Evolutionary conservation across 2,113 vertebrate genomes (phyloP).

Genomic region (Myotis davidii): DNA sequence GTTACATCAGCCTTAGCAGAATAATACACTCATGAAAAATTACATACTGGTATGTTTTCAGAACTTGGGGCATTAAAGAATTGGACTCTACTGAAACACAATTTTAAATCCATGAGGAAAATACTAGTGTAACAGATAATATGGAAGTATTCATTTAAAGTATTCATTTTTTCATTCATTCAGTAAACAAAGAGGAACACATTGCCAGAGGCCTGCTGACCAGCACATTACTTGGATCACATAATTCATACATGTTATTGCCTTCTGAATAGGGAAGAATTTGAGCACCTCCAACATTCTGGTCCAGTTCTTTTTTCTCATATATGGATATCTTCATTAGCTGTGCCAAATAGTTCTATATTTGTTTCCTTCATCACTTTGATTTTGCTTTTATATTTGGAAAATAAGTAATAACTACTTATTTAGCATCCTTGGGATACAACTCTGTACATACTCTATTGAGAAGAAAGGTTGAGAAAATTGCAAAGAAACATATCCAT

Average conservation of each 20-base stretch:
- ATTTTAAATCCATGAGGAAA: background rate
- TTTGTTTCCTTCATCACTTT: background rate
- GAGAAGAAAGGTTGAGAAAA: background rate
- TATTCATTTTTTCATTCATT: background rate
- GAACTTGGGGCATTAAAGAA: background rate
- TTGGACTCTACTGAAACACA: background rate
- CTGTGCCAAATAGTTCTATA: background rate
- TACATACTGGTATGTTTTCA: background rate
- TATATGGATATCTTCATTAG: fast-evolving
- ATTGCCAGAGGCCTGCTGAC: background rate
- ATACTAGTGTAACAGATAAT: background rate
- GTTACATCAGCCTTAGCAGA: background rate
- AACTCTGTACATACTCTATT: background rate
- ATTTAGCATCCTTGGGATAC: background rate
- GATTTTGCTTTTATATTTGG: background rate
- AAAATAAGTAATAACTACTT: background rate
- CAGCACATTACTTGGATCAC: background rate
- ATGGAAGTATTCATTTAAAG: background rate
- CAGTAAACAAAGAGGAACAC: background rate
- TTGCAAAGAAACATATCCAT: background rate
- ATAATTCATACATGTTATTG: background rate
- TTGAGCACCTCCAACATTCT: background rate
- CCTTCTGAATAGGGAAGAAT: background rate
- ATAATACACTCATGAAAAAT: background rate
- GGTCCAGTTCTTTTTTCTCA: background rate